A percentile compares a stretch with the other conserved stretches of the same genome.
Evolutionary conservation across 2,113 vertebrate species (phyloP).

Genomic region (Narcine bancroftii): DNA sequence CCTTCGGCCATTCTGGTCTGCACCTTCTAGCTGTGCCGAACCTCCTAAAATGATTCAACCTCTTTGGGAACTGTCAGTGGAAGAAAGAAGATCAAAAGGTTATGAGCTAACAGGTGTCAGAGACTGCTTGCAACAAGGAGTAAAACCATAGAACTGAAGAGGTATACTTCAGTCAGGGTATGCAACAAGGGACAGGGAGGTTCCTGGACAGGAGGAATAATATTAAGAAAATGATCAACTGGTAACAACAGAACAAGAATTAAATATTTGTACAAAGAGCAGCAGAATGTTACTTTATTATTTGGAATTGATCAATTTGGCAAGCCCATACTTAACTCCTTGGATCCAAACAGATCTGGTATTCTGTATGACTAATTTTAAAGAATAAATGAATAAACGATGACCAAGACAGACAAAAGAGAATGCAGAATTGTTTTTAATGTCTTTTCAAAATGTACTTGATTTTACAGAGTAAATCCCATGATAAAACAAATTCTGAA

Average conservation of each 20-base stretch:
- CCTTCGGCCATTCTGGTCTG: too few species aligned
- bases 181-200: neutral
- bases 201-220: neutral
- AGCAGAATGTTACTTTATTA: neutral
- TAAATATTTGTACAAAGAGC: neutral
- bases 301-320: neutral
- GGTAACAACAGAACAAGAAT: neutral
- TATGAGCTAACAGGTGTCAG: neutral
- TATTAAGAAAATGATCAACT: neutral
- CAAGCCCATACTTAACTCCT: neutral
- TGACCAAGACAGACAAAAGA: neutral
- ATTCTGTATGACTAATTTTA: neutral
- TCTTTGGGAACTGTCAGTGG: neutral
- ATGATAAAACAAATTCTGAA: neutral
- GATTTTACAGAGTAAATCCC: neutral
- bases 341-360: neutral
- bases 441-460: neutral
- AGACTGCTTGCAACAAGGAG: neutral
- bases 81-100: neutral
- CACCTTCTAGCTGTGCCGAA: too few species aligned
- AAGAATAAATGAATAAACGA: neutral
- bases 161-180: neutral
- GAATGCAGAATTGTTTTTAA: neutral
- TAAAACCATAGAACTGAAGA: neutral
- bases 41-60: too few species aligned